Evolutionary conservation across 2,113 vertebrate genomes (phyloP).

Genomic region (Sciurus niger): DNA sequence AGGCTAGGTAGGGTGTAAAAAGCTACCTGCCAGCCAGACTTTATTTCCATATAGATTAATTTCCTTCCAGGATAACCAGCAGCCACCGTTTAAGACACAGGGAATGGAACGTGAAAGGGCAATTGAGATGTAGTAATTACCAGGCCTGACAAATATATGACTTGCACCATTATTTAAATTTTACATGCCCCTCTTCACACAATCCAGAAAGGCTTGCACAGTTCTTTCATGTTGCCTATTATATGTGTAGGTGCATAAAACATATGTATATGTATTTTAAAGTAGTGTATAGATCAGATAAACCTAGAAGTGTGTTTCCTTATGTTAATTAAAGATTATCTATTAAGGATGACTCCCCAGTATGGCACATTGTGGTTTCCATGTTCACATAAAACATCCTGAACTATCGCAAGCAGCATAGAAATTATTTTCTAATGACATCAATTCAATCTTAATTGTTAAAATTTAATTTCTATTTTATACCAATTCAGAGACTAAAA

Average conservation of each 20-base stretch:
- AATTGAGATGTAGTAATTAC: background rate
- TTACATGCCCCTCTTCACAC: background rate
- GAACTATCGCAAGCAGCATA: background rate
- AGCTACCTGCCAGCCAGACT: background rate
- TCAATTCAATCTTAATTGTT: background rate
- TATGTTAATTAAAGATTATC: background rate
- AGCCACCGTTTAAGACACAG: background rate
- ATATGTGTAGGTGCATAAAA: background rate
- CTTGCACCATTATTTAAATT: background rate
- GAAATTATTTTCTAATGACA: slow-evolving; percentile 19
- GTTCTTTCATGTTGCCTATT: background rate
- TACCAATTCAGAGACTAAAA: background rate
- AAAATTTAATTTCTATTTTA: background rate
- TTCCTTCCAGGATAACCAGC: background rate
- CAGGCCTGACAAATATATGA: background rate
- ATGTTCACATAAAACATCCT: background rate
- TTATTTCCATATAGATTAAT: background rate
- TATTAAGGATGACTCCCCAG: background rate
- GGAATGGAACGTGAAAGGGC: background rate
- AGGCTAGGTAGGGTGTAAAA: background rate
- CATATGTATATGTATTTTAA: background rate
- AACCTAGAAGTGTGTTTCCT: background rate
- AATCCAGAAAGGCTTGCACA: background rate
- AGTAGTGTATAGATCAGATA: background rate
- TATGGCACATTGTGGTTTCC: background rate